Conservation (phyloP, 2,797 vertebrate genomes). For the Tapera naevia region DNA sequence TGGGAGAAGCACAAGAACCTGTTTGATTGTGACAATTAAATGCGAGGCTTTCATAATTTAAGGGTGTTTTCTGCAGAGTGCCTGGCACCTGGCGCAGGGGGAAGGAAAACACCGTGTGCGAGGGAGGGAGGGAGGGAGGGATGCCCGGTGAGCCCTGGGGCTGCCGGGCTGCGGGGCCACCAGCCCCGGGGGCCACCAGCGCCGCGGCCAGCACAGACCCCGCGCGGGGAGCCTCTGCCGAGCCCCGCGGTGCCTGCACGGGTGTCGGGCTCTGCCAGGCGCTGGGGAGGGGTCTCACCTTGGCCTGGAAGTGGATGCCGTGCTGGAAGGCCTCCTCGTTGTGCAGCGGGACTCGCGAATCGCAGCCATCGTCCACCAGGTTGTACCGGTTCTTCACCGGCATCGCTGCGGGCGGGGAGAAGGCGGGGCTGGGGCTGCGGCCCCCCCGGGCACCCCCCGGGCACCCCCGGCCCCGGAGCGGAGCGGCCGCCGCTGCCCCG, state of each 20-base stretch:
- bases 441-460: neutral
- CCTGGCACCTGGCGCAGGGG: neutral
- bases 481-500: neutral
- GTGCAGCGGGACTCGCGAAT: slow-evolving; percentile 88
- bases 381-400: slow-evolving; percentile 90
- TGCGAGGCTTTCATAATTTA: neutral
- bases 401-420: slow-evolving; percentile 71
- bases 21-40: neutral
- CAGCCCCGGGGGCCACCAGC: neutral
- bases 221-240: too few relatives aligned
- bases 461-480: too few relatives aligned
- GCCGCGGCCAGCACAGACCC: too few relatives aligned
- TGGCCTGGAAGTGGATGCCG: slow-evolving; percentile 90
- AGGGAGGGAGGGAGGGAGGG: neutral
- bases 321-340: slow-evolving; percentile 92
- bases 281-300: slow-evolving; percentile 80
- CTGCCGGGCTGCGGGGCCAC: neutral
- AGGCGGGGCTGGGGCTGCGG: neutral
- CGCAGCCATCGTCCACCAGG: slow-evolving; percentile 90
- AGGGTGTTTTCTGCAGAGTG: neutral
- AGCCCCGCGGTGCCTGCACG: too few relatives aligned
- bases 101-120: accelerated
- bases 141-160: too few relatives aligned
- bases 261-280: too few relatives aligned
- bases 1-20: neutral